phyloP scores from a whole-genome alignment of 1,140 invertebrate genomes.

The Teleogryllus occipitalis region DNA sequence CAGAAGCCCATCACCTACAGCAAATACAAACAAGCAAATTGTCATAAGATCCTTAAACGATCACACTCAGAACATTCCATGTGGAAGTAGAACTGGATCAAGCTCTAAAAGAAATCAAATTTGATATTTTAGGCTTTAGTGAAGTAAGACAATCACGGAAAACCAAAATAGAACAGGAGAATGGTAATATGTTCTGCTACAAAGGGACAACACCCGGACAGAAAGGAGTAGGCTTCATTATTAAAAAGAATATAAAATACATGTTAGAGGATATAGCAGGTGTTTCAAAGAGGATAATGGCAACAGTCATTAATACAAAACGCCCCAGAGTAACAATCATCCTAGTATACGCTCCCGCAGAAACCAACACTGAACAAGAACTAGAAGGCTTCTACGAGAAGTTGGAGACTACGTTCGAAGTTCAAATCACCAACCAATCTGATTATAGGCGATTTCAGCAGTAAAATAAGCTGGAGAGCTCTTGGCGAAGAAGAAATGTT shows the following conservation, averaged over 20 bases:
- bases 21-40: no score
- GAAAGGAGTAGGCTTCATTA: constrained; percentile 7
- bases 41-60: no score
- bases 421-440: neutral
- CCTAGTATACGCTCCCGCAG: neutral
- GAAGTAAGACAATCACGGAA: constrained; percentile 1
- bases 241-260: neutral
- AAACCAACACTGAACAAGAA: constrained; percentile 3
- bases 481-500: neutral
- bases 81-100: neutral
- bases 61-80: neutral
- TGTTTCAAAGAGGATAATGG: neutral
- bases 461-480: constrained; percentile 6
- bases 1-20: no score
- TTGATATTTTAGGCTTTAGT: constrained; percentile 6
- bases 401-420: neutral
- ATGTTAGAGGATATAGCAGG: neutral
- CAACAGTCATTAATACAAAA: neutral
- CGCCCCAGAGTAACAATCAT: neutral
- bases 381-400: neutral
- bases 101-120: constrained; percentile 11
- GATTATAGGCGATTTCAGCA: constrained; percentile 8
- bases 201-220: neutral
- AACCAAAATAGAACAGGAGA: neutral
- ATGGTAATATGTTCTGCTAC: neutral